Conservation (phyloP, 1,140 invertebrate genomes). For the Lithobius niger region DNA sequence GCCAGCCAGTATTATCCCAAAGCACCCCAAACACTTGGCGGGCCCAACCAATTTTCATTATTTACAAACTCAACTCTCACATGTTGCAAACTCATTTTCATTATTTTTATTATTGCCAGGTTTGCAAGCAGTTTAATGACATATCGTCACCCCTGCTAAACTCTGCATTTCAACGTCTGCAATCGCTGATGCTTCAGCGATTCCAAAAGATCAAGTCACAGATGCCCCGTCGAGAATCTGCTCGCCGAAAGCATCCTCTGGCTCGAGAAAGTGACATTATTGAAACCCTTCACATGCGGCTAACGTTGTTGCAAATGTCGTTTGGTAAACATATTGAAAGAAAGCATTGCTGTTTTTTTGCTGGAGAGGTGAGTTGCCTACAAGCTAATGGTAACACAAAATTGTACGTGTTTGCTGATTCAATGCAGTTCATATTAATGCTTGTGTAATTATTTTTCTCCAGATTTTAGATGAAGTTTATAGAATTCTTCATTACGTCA, state of each 20-base stretch:
- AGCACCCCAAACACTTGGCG: too few species aligned
- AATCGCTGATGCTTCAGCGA: constrained; percentile 59
- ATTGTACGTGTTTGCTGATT: too few species aligned
- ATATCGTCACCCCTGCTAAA: constrained; percentile 62
- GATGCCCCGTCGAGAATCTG: constrained; percentile 74
- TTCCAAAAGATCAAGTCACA: constrained; percentile 68
- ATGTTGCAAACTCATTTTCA: neutral
- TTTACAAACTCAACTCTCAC: neutral
- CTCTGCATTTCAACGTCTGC: constrained; percentile 61
- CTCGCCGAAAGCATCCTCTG: constrained; percentile 62
- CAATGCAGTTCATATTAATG: too few species aligned
- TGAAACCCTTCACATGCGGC: constrained; percentile 74
- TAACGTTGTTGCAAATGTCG: constrained; percentile 72
- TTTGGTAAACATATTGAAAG: constrained; percentile 83
- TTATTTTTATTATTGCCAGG: constrained; percentile 39
- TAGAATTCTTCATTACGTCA: constrained; percentile 64
- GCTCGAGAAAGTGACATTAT: constrained; percentile 77
- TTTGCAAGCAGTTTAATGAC: constrained; percentile 58
- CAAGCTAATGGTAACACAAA: too few species aligned
- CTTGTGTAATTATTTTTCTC: too few species aligned
- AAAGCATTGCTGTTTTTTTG: constrained; percentile 78
- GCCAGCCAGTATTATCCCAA: too few species aligned
- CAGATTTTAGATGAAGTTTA: constrained; percentile 57
- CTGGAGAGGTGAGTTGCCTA: constrained; percentile 75
- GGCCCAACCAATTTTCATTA: too few species aligned